Evolutionary conservation across 1,140 invertebrate species (phyloP).

Genomic region (Habropoda laboriosa): DNA sequence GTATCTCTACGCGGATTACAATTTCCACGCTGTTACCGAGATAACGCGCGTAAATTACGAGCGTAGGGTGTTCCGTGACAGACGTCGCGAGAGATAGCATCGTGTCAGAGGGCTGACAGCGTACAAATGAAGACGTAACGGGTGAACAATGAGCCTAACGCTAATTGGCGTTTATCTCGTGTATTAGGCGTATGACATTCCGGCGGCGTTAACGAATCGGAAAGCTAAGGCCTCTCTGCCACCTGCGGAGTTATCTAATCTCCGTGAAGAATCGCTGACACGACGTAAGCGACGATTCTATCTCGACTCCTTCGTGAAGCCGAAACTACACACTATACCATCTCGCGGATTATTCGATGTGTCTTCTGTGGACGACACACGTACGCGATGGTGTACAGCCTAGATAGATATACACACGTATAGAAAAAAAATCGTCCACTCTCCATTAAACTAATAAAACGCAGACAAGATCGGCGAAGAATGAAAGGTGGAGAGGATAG

Average conservation of each 20-base stretch:
- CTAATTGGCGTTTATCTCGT: slow-evolving; percentile 18
- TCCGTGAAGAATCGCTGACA: slow-evolving; percentile 2
- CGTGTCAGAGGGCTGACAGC: background rate
- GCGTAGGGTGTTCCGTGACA: no score
- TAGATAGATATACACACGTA: no score
- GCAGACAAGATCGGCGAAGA: no score
- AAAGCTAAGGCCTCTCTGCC: no score
- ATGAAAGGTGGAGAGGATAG: background rate
- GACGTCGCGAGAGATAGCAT: background rate
- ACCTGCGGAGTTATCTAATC: slow-evolving; percentile 27
- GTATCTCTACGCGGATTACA: background rate
- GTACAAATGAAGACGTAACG: background rate
- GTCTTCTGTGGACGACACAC: background rate
- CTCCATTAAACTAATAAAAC: background rate
- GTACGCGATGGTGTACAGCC: no score
- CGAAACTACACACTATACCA: background rate
- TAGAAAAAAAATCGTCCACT: background rate
- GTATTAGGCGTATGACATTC: background rate
- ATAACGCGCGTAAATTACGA: background rate
- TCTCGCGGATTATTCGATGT: background rate
- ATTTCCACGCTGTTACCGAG: background rate
- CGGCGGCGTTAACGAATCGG: background rate
- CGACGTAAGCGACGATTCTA: background rate
- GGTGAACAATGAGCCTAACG: background rate
- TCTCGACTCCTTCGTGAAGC: background rate